Conservation (phyloP, 64 coral and sea anemone species). For the Pocillopora verrucosa region DNA sequence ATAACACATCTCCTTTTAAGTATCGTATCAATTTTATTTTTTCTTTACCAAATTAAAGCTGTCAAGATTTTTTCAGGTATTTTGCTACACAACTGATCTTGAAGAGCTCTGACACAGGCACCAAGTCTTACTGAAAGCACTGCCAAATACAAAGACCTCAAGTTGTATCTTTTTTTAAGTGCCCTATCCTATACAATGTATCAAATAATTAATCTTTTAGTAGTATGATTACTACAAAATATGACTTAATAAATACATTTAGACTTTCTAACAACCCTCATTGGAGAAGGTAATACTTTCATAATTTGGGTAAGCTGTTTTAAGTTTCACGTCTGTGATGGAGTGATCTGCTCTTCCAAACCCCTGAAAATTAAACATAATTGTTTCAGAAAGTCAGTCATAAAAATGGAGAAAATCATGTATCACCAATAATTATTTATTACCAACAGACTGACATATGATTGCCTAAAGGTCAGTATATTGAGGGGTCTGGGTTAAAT, state of each 20-base stretch:
- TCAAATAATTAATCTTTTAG: background rate
- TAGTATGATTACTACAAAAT: background rate
- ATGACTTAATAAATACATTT: background rate
- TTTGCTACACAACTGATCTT: no score
- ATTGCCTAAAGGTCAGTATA: no score
- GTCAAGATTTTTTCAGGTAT: no score
- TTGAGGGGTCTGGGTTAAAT: no score
- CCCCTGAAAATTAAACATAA: constrained; percentile 46
- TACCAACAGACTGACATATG: no score
- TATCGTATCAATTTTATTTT: no score
- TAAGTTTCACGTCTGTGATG: constrained; percentile 67
- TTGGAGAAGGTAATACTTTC: constrained; percentile 77
- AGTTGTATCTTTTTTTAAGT: background rate
- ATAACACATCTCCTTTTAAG: no score
- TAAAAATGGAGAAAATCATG: background rate
- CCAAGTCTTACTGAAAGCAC: no score
- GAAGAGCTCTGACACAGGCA: no score
- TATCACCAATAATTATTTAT: no score
- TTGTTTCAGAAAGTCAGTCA: background rate
- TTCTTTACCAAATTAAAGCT: no score
- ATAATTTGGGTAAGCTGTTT: constrained; percentile 75
- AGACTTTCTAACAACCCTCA: constrained; percentile 70
- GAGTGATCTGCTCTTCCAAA: constrained; percentile 87
- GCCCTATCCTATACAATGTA: background rate
- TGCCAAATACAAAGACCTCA: background rate